These are phyloP conservation scores for Erythrocercus mccallii DNA, from an alignment of 2,113 vertebrate genomes.

Conservation along the genomic window DNA sequence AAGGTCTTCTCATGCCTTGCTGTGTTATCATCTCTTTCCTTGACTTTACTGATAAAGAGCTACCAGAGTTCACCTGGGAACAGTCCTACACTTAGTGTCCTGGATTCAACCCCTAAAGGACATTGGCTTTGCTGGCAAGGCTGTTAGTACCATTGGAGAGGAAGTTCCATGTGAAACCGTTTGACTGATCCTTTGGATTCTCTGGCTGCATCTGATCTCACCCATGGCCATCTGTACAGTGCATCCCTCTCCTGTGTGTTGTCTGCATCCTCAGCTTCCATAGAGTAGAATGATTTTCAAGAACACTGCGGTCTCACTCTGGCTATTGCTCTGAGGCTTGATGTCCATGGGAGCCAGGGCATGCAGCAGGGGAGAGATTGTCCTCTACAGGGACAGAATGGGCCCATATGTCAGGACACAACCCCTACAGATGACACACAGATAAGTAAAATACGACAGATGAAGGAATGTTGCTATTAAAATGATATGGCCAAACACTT, in stretches of 20 bases:
- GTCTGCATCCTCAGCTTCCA: neutral
- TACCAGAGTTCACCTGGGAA: neutral
- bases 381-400: neutral
- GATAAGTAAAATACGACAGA: neutral
- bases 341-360: neutral
- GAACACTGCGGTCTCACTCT: neutral
- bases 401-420: neutral
- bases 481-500: neutral
- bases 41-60: neutral
- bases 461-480: neutral
- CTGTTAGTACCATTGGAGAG: neutral
- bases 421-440: neutral
- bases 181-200: neutral
- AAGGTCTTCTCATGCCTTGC: conserved; percentile 39
- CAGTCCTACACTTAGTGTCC: neutral
- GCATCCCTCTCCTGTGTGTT: neutral
- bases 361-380: neutral
- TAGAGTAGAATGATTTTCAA: neutral
- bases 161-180: neutral
- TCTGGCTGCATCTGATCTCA: neutral
- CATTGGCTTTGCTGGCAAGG: neutral
- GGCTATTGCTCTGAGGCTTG: neutral
- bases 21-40: neutral
- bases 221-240: neutral
- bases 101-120: neutral